Percentiles rank a stretch among this genome's conserved stretches.
phyloP scores from a whole-genome alignment of 2,888 invertebrate species.

The Diachrysia chrysitis region DNA sequence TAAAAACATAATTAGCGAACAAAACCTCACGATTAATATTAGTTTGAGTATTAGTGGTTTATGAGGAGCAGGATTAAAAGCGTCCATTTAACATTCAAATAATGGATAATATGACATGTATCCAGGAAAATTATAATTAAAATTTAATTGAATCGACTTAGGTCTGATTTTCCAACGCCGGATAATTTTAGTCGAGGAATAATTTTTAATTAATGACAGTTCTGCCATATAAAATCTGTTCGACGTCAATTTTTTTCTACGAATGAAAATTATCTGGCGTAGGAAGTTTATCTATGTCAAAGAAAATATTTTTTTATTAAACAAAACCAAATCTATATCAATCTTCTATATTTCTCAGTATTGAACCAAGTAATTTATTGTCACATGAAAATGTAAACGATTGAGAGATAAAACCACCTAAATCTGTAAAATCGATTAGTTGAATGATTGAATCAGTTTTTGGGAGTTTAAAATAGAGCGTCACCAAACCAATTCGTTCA shows the following conservation, averaged over 20 bases:
- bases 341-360: neutral
- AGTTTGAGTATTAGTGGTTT: slow-evolving; percentile 16
- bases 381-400: neutral
- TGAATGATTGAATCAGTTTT: slow-evolving; percentile 39
- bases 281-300: slow-evolving; percentile 18
- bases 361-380: neutral
- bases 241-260: too few species aligned
- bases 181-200: too few species aligned
- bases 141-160: too few species aligned
- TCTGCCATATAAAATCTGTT: too few species aligned
- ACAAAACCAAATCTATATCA: neutral
- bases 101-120: slow-evolving; percentile 27
- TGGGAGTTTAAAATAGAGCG: slow-evolving; percentile 32
- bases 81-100: slow-evolving; percentile 48
- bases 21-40: slow-evolving; percentile 4
- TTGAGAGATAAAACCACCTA: neutral
- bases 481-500: slow-evolving; percentile 31
- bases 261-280: too few species aligned
- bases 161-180: too few species aligned
- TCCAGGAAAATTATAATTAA: slow-evolving; percentile 29
- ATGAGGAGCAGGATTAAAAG: slow-evolving; percentile 26
- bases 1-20: slow-evolving; percentile 18
- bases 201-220: too few species aligned
- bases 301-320: slow-evolving; percentile 32
- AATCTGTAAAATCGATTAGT: slow-evolving; percentile 23